phyloP scores from a whole-genome alignment of 2,113 vertebrate genomes.

The Mustela nigripes region DNA sequence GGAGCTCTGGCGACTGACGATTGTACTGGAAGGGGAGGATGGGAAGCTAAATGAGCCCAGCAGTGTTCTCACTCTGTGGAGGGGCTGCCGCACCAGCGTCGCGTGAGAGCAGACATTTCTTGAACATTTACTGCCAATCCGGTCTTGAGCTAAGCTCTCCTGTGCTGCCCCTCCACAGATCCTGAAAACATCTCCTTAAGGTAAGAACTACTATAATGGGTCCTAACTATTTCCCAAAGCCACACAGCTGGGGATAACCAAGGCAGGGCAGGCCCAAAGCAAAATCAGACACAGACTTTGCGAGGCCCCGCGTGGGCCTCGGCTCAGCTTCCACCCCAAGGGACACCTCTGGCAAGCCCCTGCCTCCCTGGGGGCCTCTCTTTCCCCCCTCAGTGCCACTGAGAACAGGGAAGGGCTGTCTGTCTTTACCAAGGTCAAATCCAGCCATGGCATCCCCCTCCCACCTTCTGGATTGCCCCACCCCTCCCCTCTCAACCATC shows the following conservation, averaged over 20 bases:
- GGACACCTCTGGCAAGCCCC: not conserved
- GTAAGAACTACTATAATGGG: not conserved
- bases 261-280: not conserved
- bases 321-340: not conserved
- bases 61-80: fast-evolving
- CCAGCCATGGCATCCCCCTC: not conserved
- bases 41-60: not conserved
- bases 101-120: not conserved
- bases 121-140: not conserved
- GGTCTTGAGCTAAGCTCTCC: not conserved
- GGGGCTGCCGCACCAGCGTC: not conserved
- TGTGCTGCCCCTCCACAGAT: not conserved
- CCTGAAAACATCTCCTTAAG: not conserved
- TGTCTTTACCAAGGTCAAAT: not conserved
- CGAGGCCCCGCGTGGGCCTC: not conserved
- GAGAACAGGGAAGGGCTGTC: not conserved
- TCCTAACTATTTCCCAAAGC: not conserved
- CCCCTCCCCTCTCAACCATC: not conserved
- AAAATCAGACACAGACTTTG: not conserved
- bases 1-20: not conserved
- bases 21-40: not conserved
- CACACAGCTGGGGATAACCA: not conserved
- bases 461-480: not conserved
- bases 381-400: too few relatives aligned
- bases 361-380: not conserved